Evolutionary conservation across 92 coral and sea anemone genomes (phyloP).

Genomic region (Montipora capitata): DNA sequence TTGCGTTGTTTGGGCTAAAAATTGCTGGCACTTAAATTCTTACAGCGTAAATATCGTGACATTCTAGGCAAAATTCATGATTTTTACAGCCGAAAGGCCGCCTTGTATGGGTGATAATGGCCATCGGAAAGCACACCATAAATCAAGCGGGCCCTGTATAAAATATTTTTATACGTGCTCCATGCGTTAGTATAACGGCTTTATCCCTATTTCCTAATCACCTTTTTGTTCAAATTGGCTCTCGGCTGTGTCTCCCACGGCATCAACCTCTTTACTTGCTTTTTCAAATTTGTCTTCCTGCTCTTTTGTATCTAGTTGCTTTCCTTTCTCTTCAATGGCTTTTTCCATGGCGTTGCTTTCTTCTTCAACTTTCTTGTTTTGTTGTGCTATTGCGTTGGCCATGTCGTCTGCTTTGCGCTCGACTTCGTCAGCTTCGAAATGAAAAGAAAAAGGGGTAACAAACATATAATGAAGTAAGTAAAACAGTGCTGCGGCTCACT

Average conservation of each 20-base stretch:
- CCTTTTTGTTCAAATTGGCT: constrained; percentile 83
- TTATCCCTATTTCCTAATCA: neutral
- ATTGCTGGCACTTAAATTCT: too few relatives aligned
- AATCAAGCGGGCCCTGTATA: too few relatives aligned
- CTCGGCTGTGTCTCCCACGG: constrained; percentile 75
- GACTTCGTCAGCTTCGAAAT: constrained; percentile 61
- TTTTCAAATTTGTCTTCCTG: constrained; percentile 82
- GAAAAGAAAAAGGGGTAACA: neutral
- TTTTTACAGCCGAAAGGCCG: too few relatives aligned
- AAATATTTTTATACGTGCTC: too few relatives aligned
- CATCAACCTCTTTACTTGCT: constrained; percentile 82
- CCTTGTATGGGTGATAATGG: too few relatives aligned
- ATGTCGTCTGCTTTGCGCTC: constrained; percentile 73
- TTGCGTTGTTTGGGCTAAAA: too few relatives aligned
- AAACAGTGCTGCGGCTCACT: too few relatives aligned
- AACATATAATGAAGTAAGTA: too few relatives aligned
- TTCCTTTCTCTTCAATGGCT: constrained; percentile 78
- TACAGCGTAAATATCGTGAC: too few relatives aligned
- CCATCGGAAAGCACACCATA: too few relatives aligned
- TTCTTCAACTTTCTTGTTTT: constrained; percentile 80
- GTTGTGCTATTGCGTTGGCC: constrained; percentile 80
- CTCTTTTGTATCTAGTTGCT: constrained; percentile 70
- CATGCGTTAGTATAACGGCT: too few relatives aligned
- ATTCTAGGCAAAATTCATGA: too few relatives aligned
- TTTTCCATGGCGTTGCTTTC: constrained; percentile 77